Evolutionary conservation across 2,888 invertebrate genomes (phyloP).

Genomic region (Dromius quadrimaculatus): DNA sequence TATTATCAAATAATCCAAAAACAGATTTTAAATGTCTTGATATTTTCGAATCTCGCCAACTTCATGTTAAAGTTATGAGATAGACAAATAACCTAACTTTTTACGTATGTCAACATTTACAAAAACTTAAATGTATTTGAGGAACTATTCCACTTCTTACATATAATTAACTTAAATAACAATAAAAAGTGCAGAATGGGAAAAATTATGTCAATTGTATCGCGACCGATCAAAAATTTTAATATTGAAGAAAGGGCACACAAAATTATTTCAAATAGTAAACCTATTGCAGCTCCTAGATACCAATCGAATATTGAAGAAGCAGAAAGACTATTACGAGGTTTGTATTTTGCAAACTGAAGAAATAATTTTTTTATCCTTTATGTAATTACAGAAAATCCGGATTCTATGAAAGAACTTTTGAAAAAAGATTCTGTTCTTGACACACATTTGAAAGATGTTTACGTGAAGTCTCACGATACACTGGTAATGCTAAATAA

Average conservation of each 20-base stretch:
- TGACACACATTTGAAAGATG: constrained; percentile 75
- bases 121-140: constrained; percentile 7
- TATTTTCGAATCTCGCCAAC: too few species aligned
- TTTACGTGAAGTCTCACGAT: constrained; percentile 79
- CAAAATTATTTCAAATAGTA: constrained; percentile 74
- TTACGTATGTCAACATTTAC: constrained; percentile 3
- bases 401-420: constrained; percentile 73
- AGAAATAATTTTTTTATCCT: constrained; percentile 7
- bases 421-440: constrained; percentile 74
- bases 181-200: too few species aligned
- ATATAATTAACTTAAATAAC: too few species aligned
- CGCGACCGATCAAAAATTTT: constrained; percentile 74
- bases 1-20: too few species aligned
- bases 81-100: constrained; percentile 36
- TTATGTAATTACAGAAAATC: constrained; percentile 67
- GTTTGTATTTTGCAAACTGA: constrained; percentile 59
- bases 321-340: constrained; percentile 73
- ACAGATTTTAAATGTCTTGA: too few species aligned
- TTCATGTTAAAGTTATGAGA: too few species aligned
- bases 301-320: constrained; percentile 73
- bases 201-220: constrained; percentile 72
- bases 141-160: too few species aligned
- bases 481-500: constrained; percentile 62
- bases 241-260: constrained; percentile 84
- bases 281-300: constrained; percentile 76